Evolutionary conservation across 2,113 vertebrate species (phyloP), one percentile per base, ranked within the genome.

Genomic region (Phylloscopus trochilus): DNA sequence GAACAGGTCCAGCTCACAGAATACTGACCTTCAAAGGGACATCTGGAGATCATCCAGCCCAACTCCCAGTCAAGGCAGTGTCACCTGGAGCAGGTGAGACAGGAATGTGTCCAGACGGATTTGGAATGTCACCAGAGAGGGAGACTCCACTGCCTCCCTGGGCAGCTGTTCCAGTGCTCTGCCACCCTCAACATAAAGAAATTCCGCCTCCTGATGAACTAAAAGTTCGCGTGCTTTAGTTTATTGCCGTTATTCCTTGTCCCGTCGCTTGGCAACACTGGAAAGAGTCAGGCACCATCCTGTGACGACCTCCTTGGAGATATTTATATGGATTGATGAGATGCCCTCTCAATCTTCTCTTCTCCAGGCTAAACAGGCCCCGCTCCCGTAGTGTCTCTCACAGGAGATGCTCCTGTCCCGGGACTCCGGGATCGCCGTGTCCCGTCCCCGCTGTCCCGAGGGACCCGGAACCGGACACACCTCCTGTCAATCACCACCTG

Each of bases 371-470:
- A 0, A 28, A 2, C 9, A 9, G 18, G 15, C n/a, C 26, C 46
- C 2, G 37, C 21, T 72, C 31, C 56, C 20, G 26, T 46, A 8
- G n/a, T 23, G 3, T 27, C 6, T 9, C 14, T 3, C 1, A 4
- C 3, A 19, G 15, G 14, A 44, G 3, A 3, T 0, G 15, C 26
- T 11, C 30, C 62, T 1, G 44, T 35, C 62, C 26, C 62, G n/a
- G n/a, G n/a, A n/a, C 60, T 13, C 35, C 83, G 1, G 2, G 15
- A 12, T 10, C 41, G 1, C 49, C 30, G 8, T 0, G 35, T 11
- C 24, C 51, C 0, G n/a, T 9, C 20, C 43, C 23, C 51, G 30
- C 26, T 1, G 51, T 0, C 60, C 59, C 0, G 15, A 8, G 23
- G 7, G 4, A 15, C 26, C 37, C 30, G 70, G 60, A 66, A n/a